Evolutionary conservation across 1,140 invertebrate species (phyloP).

Genomic region (Apocrypta bakeri): DNA sequence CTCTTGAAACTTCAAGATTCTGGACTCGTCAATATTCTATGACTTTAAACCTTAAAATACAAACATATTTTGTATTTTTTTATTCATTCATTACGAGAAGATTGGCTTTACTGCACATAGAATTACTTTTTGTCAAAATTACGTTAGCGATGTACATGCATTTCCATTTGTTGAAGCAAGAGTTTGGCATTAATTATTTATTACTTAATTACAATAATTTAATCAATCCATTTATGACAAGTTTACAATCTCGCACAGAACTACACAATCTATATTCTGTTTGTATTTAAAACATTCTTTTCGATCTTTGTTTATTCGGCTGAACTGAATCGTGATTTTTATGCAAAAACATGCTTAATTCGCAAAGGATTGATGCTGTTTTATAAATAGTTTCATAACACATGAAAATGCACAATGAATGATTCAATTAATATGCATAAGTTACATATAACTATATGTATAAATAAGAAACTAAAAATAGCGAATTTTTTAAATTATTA

Average conservation of each 20-base stretch:
- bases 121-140: conserved; percentile 25
- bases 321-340: conserved; percentile 8
- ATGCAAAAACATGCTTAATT: conserved; percentile 24
- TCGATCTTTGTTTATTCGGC: neutral
- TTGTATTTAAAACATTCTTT: conserved; percentile 32
- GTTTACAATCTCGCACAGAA: conserved; percentile 37
- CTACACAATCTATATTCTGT: conserved; percentile 41
- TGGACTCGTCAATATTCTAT: conserved; percentile 8
- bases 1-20: conserved; percentile 19
- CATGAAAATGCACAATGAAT: neutral
- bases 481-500: neutral
- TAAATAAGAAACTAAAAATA: neutral
- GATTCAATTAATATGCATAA: conserved; percentile 11
- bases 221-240: conserved; percentile 41
- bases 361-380: conserved; percentile 25
- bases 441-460: neutral
- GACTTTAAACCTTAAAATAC: conserved; percentile 34
- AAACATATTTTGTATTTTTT: neutral
- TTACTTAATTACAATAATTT: conserved; percentile 49
- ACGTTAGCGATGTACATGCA: conserved; percentile 31
- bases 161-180: conserved; percentile 45
- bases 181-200: conserved; percentile 48
- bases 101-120: conserved; percentile 44
- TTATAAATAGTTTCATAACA: conserved; percentile 18
- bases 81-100: conserved; percentile 32